phyloP scores from a whole-genome alignment of 2,113 vertebrate genomes.

The Carlito syrichta region DNA sequence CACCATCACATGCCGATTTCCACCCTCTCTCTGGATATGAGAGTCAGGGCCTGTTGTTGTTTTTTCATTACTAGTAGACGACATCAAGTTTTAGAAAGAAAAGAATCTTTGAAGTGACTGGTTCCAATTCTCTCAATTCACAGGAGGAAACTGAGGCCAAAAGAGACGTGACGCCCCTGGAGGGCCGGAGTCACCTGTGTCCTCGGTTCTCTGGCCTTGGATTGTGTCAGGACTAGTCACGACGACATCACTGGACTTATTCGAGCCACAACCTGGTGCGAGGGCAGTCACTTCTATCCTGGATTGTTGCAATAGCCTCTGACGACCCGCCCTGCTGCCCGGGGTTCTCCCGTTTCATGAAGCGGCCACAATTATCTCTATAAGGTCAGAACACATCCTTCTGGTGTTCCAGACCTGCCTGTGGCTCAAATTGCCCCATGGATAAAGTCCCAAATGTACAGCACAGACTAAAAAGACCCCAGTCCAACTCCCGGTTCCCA shows the following conservation, averaged over 20 bases:
- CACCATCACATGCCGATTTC: rapidly evolving
- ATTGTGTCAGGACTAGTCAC: rapidly evolving
- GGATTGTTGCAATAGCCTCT: no score
- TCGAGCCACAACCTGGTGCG: no score
- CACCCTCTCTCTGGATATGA: rapidly evolving
- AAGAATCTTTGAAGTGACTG: no score
- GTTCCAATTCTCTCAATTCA: not conserved
- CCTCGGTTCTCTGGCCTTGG: not conserved
- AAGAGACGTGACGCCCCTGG: rapidly evolving
- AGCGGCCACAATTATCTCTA: not conserved
- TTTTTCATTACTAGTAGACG: not conserved
- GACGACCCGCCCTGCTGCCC: rapidly evolving
- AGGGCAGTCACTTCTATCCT: rapidly evolving
- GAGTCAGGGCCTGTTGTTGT: rapidly evolving
- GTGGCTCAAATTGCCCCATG: not conserved
- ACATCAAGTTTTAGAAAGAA: not conserved
- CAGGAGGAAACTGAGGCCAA: not conserved
- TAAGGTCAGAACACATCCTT: not conserved
- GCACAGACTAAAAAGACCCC: rapidly evolving
- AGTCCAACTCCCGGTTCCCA: rapidly evolving
- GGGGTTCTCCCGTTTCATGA: rapidly evolving
- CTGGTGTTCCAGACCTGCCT: not conserved
- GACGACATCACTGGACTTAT: rapidly evolving
- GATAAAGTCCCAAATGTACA: not conserved
- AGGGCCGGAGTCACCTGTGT: rapidly evolving